Conservation (phyloP, 2,113 vertebrate genomes). For the Gambusia affinis region DNA sequence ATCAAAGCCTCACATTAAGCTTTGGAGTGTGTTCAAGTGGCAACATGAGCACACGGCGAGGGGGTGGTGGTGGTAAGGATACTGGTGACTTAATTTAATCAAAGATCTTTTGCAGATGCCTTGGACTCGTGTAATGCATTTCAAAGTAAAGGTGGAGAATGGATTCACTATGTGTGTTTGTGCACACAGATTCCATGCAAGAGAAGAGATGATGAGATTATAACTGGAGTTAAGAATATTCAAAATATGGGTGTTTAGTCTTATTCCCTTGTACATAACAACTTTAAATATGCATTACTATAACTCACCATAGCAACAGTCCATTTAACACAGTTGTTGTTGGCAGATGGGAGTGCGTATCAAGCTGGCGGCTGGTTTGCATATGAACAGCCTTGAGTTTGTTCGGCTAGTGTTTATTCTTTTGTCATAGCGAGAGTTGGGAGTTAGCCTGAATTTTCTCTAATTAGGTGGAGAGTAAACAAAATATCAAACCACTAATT, state of each 20-base stretch:
- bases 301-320: not conserved
- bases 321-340: conserved; percentile 14
- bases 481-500: not conserved
- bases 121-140: conserved; percentile 8
- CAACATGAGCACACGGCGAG: conserved; percentile 32
- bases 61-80: conserved; percentile 15
- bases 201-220: not conserved
- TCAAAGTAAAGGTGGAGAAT: not conserved
- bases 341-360: not conserved
- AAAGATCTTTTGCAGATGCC: conserved; percentile 14
- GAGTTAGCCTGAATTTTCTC: not conserved
- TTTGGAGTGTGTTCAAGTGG: conserved; percentile 28
- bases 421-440: conserved; percentile 1
- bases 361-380: conserved; percentile 1
- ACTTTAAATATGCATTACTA: conserved; percentile 1
- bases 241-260: conserved; percentile 3
- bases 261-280: not conserved
- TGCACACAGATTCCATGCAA: not conserved
- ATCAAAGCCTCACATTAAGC: conserved; percentile 4
- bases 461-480: not conserved
- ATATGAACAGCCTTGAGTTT: conserved; percentile 11
- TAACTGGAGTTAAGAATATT: not conserved
- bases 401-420: conserved; percentile 8
- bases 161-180: no score
- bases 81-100: conserved; percentile 53